Evolutionary conservation across 2,888 invertebrate genomes (phyloP).

Genomic region (Ophion obscuratus): DNA sequence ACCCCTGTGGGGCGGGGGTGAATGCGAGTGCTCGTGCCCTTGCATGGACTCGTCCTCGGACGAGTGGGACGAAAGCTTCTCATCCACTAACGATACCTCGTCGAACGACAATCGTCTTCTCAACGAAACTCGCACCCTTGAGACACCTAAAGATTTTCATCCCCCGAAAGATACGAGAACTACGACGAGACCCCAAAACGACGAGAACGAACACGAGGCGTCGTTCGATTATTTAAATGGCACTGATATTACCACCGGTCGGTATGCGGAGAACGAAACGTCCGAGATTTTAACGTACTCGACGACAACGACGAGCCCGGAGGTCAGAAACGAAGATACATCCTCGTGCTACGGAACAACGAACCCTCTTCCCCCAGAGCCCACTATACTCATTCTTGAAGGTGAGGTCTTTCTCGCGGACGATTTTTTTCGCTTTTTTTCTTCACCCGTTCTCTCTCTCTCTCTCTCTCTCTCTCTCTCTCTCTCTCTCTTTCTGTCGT

Average conservation of each 20-base stretch:
- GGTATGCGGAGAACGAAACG: conserved; percentile 15
- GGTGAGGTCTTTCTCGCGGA: conserved; percentile 86
- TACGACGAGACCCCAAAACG: not conserved
- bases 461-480: not conserved
- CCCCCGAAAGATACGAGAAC: conserved; percentile 21
- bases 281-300: conserved; percentile 46
- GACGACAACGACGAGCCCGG: conserved; percentile 63
- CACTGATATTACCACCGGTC: conserved; percentile 59
- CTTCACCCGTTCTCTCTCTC: not conserved
- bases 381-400: conserved; percentile 93
- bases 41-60: conserved; percentile 85
- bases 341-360: conserved; percentile 82
- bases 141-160: conserved; percentile 33
- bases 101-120: conserved; percentile 15
- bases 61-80: conserved; percentile 74
- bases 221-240: conserved; percentile 68
- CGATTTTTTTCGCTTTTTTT: conserved; percentile 19
- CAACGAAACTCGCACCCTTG: conserved; percentile 31
- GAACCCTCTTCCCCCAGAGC: conserved; percentile 87
- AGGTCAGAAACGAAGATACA: conserved; percentile 74
- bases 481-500: not conserved
- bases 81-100: conserved; percentile 67
- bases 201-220: conserved; percentile 44
- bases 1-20: conserved; percentile 87
- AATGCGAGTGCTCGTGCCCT: conserved; percentile 91